Evolutionary conservation across 1,140 invertebrate genomes (phyloP), one percentile per base, ranked within the genome.

Genomic region (Bemisia tabaci): DNA sequence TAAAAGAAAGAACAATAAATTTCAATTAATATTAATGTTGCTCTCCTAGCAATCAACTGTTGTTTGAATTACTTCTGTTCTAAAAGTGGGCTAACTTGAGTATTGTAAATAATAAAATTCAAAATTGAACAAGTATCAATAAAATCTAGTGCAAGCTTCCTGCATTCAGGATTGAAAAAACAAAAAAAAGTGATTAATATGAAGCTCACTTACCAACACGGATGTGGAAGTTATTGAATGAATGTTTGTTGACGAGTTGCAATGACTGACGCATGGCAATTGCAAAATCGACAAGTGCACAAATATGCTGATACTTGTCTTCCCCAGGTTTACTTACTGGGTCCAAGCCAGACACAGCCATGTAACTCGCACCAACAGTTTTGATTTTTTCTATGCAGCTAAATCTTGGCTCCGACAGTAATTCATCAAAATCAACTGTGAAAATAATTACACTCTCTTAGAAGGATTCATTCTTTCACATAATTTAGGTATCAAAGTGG

Each of bases 381-480:
- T 99, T 99, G 60, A 99, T 97, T 82, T 99, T 99, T 78, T 99
- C 97, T 67, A 99, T 92, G 64, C 87, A 88, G 22, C 85, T 85
- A 75, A 97, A 99, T 21, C 90, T 83, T 25, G 88, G 84, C 73
- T 97, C 92, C 73, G 93, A 91, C 64, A 97, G 77, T 12, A 97
- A 78, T 79, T 95, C 89, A 77, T 97, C 94, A 80, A 96, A 94
- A 80, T 94, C 92, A 73, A 87, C 90, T 88, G 76, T 2, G 78
- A 80, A 71, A 70, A 67, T 62, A 63, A 72, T 68, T 68, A 60
- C 65, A 61, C n/a, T 39, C 24, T 66, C n/a, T 22, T 63, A 21
- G 60, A 62, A n/a, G n/a, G n/a, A n/a, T n/a, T n/a, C n/a, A n/a
- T n/a, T n/a, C n/a, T n/a, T n/a, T n/a, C n/a, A n/a, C n/a, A n/a